Percentiles rank a stretch among this genome's conserved stretches.
phyloP scores from a whole-genome alignment of 2,113 vertebrate species.

The Gadus chalcogrammus region DNA sequence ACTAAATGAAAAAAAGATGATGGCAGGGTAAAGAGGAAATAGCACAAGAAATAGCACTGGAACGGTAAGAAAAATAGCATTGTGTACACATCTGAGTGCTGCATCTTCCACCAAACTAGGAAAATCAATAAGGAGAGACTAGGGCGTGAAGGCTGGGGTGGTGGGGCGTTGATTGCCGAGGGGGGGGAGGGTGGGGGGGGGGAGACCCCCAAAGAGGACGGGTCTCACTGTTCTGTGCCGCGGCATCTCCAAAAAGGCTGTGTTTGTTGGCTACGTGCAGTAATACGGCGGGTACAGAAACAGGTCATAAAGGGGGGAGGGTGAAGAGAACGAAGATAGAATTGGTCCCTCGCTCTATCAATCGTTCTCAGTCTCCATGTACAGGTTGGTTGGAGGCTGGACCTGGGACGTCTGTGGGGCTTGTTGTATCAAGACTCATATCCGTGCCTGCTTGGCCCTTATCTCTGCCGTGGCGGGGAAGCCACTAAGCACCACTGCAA shows the following conservation, averaged over 20 bases:
- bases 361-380: constrained; percentile 40
- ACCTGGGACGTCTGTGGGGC: not conserved
- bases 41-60: constrained; percentile 11
- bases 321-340: constrained; percentile 11
- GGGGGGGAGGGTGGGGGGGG: too few species aligned
- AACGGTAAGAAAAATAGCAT: constrained; percentile 21
- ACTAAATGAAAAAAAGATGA: too few species aligned
- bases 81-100: constrained; percentile 25
- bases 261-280: too few species aligned
- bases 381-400: not conserved
- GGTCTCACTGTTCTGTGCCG: too few species aligned
- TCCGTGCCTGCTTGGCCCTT: constrained; percentile 29
- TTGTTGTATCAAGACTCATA: constrained; percentile 31
- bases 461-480: constrained; percentile 30
- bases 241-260: too few species aligned
- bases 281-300: not conserved
- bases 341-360: constrained; percentile 40
- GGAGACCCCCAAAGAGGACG: too few species aligned
- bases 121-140: not conserved
- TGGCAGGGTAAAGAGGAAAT: not conserved
- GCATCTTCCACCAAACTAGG: constrained; percentile 16
- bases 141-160: not conserved
- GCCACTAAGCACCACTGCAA: constrained; percentile 19
- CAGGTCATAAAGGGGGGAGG: constrained; percentile 5
- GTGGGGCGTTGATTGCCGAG: too few species aligned